These are phyloP conservation scores for Formica exsecta DNA, from an alignment of 1,140 invertebrate species.

Conservation along the genomic window DNA sequence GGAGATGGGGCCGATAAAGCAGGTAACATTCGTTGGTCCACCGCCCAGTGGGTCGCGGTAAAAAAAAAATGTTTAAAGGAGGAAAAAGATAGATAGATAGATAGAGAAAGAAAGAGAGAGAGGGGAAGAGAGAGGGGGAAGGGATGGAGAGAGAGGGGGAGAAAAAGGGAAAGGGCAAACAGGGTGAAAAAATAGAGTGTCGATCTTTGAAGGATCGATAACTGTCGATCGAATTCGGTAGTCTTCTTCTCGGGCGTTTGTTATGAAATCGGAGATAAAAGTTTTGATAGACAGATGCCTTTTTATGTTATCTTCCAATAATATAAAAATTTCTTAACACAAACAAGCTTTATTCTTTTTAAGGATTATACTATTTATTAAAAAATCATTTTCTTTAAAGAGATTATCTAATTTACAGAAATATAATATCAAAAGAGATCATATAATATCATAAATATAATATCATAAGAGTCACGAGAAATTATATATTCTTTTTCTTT, in stretches of 20 bases:
- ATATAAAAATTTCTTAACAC: background rate
- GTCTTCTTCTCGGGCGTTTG: background rate
- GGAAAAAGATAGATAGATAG: too few species aligned
- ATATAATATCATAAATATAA: too few species aligned
- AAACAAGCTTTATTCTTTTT: background rate
- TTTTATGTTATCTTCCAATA: background rate
- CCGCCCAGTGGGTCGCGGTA: background rate
- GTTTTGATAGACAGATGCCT: background rate
- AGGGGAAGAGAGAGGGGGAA: too few species aligned
- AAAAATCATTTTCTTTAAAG: background rate
- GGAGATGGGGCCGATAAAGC: slow-evolving; percentile 47
- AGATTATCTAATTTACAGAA: slow-evolving; percentile 6
- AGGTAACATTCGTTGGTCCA: slow-evolving; percentile 32
- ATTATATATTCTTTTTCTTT: too few species aligned
- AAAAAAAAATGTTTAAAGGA: background rate
- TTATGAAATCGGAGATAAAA: slow-evolving; percentile 44
- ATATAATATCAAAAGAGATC: too few species aligned
- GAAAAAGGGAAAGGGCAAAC: background rate
- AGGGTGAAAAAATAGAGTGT: background rate
- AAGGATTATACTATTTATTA: background rate
- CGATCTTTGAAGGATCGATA: slow-evolving; percentile 19
- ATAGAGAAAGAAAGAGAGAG: too few species aligned
- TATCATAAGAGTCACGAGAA: background rate
- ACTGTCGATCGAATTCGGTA: slow-evolving; percentile 38
- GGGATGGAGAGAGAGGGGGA: too few species aligned